These are phyloP conservation scores for Myopa tessellatipennis DNA, from an alignment of 2,888 invertebrate genomes.

Conservation along the genomic window DNA sequence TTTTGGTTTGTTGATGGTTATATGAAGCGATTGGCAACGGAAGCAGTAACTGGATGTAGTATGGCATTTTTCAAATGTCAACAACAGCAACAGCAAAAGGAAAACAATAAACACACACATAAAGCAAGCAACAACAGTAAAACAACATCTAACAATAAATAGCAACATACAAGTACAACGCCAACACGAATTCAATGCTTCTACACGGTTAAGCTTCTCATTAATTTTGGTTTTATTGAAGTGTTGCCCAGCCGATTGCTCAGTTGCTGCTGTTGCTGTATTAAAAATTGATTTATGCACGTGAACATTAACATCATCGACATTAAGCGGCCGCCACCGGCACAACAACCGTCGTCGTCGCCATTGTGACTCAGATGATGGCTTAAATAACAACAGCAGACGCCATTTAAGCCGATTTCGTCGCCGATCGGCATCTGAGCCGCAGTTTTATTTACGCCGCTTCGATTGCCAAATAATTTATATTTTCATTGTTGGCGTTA, in stretches of 20 bases:
- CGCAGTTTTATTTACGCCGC: constrained; percentile 7
- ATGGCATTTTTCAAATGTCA: constrained; percentile 60
- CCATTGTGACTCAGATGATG: not conserved
- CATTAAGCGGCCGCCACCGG: constrained; percentile 6
- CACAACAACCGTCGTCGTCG: not conserved
- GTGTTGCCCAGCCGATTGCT: constrained; percentile 29
- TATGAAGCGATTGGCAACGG: constrained; percentile 7
- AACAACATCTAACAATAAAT: not conserved
- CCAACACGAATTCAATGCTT: not conserved
- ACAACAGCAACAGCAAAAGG: constrained; percentile 40
- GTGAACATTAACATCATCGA: constrained; percentile 14
- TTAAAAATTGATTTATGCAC: constrained; percentile 47
- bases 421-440: not conserved
- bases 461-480: constrained; percentile 27
- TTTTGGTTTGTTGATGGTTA: constrained; percentile 16
- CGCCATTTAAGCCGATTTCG: constrained; percentile 33
- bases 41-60: not conserved
- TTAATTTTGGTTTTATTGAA: constrained; percentile 35
- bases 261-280: constrained; percentile 30
- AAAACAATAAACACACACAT: constrained; percentile 31
- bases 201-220: constrained; percentile 17
- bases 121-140: not conserved
- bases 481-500: constrained; percentile 14
- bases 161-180: constrained; percentile 7
- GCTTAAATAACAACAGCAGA: constrained; percentile 2